Evolutionary conservation across 2,888 invertebrate species (phyloP).

Genomic region (Lathronympha strigana): DNA sequence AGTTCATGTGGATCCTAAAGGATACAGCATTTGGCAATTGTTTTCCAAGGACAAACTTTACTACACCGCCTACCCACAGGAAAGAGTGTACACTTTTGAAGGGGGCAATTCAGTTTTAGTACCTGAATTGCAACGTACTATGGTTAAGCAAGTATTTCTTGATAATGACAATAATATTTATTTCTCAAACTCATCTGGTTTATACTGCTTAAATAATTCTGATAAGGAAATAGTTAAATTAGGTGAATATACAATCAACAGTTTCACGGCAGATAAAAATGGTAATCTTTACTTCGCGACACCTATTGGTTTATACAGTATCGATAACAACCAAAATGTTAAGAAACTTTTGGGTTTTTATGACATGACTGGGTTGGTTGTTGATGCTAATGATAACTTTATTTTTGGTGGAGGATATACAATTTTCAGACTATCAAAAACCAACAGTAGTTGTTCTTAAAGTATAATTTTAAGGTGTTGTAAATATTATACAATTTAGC

Average conservation of each 20-base stretch:
- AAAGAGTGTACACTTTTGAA: conserved; percentile 52
- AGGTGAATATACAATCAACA: conserved; percentile 44
- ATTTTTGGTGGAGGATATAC: conserved; percentile 52
- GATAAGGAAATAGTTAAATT: conserved; percentile 26
- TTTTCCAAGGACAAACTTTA: conserved; percentile 65
- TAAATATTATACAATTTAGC: no score
- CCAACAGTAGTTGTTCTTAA: neutral
- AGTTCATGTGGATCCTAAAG: conserved; percentile 49
- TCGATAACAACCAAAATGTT: conserved; percentile 10
- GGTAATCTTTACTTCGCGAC: conserved; percentile 56
- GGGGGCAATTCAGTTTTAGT: conserved; percentile 46
- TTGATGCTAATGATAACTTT: conserved; percentile 32
- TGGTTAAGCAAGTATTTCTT: conserved; percentile 51
- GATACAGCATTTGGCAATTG: conserved; percentile 70
- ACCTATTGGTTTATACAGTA: conserved; percentile 48
- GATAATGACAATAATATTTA: conserved; percentile 50
- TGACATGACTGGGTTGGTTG: conserved; percentile 32
- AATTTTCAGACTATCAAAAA: conserved; percentile 53
- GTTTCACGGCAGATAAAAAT: conserved; percentile 47
- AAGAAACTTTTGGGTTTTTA: conserved; percentile 19
- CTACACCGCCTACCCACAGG: conserved; percentile 60
- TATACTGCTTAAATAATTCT: conserved; percentile 48
- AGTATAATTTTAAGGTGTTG: no score
- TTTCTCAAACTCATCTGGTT: conserved; percentile 57
- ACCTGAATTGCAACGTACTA: conserved; percentile 49